phyloP scores from a whole-genome alignment of 2,888 invertebrate genomes.

The Phania funesta region DNA sequence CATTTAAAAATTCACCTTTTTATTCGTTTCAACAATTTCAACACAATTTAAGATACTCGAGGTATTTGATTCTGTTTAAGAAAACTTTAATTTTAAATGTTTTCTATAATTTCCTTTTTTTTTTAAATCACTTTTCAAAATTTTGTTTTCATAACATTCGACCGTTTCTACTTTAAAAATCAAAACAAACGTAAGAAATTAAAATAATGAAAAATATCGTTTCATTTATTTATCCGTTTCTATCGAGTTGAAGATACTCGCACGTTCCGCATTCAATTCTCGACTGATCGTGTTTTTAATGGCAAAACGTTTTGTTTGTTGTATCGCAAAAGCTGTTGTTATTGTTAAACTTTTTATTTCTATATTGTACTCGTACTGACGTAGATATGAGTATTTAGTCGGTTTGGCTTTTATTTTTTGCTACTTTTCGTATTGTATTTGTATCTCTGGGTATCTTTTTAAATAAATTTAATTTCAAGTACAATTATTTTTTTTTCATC shows the following conservation, averaged over 20 bases:
- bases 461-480: slow-evolving; percentile 24
- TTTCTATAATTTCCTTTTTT: no score
- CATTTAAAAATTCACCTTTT: slow-evolving; percentile 31
- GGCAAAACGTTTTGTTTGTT: slow-evolving; percentile 68
- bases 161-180: neutral
- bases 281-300: slow-evolving; percentile 69
- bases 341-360: slow-evolving; percentile 36
- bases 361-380: neutral
- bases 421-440: slow-evolving; percentile 38
- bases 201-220: slow-evolving; percentile 6
- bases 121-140: neutral
- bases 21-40: neutral
- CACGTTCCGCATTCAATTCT: slow-evolving; percentile 69
- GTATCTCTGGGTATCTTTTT: neutral
- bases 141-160: neutral
- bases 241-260: slow-evolving; percentile 43
- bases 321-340: slow-evolving; percentile 66
- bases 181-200: slow-evolving; percentile 15
- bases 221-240: slow-evolving; percentile 43
- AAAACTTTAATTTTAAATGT: no score
- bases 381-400: slow-evolving; percentile 42
- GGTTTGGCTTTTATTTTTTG: slow-evolving; percentile 42
- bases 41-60: no score
- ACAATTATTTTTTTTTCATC: slow-evolving; percentile 22
- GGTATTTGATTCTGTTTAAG: no score